Base-by-base conservation (phyloP, 2,888 invertebrate genomes). In the Allygus modestus region DNA sequence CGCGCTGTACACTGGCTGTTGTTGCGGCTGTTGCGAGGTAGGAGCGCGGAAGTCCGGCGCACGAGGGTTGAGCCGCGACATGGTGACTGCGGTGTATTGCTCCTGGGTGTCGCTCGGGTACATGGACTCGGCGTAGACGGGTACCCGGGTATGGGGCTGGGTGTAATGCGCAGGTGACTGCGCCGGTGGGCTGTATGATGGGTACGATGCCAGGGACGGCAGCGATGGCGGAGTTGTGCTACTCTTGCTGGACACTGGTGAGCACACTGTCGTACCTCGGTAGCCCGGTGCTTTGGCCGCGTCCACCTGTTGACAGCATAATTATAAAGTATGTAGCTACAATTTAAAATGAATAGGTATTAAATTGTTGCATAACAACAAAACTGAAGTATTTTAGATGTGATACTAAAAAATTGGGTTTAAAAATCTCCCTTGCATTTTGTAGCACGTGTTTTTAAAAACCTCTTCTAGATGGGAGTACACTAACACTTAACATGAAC, bases 251-350 rank as follows among this genome's bases (percentile, higher is more conserved):
- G 94, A 94, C 1, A 95, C 94, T 0, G 96, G 96, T 9, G 96
- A 96, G 90, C 95, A 95, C 86, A 95, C 94, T 65, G 95, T 93
- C 79, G 93, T 94, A 82, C 96, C 96, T 89, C 97, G 94, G 90
- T 97, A 98, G 0, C 97, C 97, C 0, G 97, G 97, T 85, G 97
- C 97, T 91, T 97, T 98, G 71, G 96, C 94, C 4, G 95, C 96
- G 91, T 97, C 97, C 86, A 95, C 97, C 92, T 95, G 91, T 28
- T 9, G 5, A 54, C 17, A 54, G 28, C 23, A 12, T 4, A 37
- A 37, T 7, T 37, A 37, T 11, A 37, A 37, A 7, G 37, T 37
- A 7, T 7, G 37, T 37, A 85, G 82, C 15, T 37, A 61, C 33
- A 43, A 41, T n/a, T n/a, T 41, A 75, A 2, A 28, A 4, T n/a